These are phyloP conservation scores for Dromius quadrimaculatus DNA, from an alignment of 2,888 invertebrate genomes.

Conservation along the genomic window DNA sequence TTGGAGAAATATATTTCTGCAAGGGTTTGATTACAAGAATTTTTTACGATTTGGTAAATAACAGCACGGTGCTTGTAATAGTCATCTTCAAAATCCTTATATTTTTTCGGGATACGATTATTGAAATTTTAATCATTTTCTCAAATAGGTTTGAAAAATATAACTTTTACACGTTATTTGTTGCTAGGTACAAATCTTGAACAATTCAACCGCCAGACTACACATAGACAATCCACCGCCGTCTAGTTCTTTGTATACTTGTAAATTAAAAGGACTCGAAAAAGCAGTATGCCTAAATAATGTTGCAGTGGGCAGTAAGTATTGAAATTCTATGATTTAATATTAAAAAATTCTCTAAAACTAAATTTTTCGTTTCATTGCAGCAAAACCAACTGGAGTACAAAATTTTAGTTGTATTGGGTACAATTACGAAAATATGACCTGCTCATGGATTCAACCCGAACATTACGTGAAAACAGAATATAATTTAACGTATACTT, in stretches of 20 bases:
- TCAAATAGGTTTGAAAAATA: too few relatives aligned
- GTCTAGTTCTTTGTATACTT: constrained; percentile 70
- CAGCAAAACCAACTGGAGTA: constrained; percentile 74
- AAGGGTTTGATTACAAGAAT: too few relatives aligned
- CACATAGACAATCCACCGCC: constrained; percentile 70
- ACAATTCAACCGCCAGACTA: constrained; percentile 74
- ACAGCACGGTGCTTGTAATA: too few relatives aligned
- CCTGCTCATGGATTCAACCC: constrained; percentile 79
- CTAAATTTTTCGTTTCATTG: constrained; percentile 55
- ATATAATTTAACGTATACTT: constrained; percentile 68
- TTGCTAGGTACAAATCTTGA: constrained; percentile 70
- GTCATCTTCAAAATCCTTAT: too few relatives aligned
- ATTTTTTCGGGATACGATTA: too few relatives aligned
- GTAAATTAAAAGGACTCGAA: constrained; percentile 66
- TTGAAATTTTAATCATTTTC: too few relatives aligned
- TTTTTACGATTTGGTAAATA: too few relatives aligned
- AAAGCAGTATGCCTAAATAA: constrained; percentile 69
- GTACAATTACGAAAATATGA: constrained; percentile 78
- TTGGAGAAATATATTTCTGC: too few relatives aligned
- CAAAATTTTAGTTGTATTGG: constrained; percentile 80
- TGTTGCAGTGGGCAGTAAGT: constrained; percentile 72
- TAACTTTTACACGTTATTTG: too few relatives aligned
- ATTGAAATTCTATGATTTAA: constrained; percentile 29
- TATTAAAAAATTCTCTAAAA: background rate
- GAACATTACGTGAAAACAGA: constrained; percentile 70